These are phyloP conservation scores for Allygus modestus DNA, from an alignment of 2,888 invertebrate species.

Conservation along the genomic window DNA sequence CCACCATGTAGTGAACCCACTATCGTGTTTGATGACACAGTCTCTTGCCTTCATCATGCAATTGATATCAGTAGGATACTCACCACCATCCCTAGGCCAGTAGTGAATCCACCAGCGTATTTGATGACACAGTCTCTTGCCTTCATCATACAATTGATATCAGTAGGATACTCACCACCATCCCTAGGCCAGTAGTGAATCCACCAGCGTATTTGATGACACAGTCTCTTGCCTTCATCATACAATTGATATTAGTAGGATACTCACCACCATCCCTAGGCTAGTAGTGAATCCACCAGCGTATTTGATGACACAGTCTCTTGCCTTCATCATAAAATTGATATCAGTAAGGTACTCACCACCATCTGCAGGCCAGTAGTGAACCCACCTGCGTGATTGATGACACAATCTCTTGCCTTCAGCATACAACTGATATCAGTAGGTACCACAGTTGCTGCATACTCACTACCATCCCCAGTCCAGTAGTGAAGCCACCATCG, in stretches of 20 bases:
- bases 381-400: slow-evolving; percentile 91
- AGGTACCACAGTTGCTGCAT: too few species aligned
- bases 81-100: slow-evolving; percentile 93
- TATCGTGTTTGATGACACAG: slow-evolving; percentile 94
- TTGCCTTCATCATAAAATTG: too few species aligned
- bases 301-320: too few species aligned
- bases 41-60: slow-evolving; percentile 98
- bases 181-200: slow-evolving; percentile 92
- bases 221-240: slow-evolving; percentile 97
- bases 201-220: slow-evolving; percentile 92
- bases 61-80: too few species aligned
- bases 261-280: slow-evolving; percentile 89
- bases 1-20: slow-evolving; percentile 95
- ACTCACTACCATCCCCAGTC: slow-evolving; percentile 91
- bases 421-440: too few species aligned
- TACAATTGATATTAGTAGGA: slow-evolving; percentile 96
- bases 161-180: slow-evolving; percentile 90
- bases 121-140: too few species aligned
- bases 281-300: slow-evolving; percentile 94
- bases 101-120: slow-evolving; percentile 93
- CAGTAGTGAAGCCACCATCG: slow-evolving; percentile 92
- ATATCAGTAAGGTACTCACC: too few species aligned
- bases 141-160: too few species aligned
- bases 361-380: slow-evolving; percentile 95
- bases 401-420: too few species aligned